Evolutionary conservation across 2,113 vertebrate genomes (phyloP).

Genomic region (Phrynosoma platyrhinos): DNA sequence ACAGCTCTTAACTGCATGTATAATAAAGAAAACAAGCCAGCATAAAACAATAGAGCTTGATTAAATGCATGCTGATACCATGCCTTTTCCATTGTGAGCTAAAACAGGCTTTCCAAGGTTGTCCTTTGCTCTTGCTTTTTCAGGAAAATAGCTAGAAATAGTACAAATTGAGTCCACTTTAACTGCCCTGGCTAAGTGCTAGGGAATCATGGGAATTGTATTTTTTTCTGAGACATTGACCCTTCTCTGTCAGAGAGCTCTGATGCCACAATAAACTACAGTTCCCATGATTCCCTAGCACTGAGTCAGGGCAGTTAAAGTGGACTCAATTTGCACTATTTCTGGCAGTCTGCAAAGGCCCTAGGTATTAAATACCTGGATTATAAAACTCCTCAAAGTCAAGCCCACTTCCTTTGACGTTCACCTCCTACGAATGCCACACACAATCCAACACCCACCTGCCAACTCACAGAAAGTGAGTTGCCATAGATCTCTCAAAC

Average conservation of each 20-base stretch:
- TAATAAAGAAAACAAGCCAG: not conserved
- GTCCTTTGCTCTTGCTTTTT: slow-evolving; percentile 56
- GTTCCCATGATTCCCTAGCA: too few species aligned
- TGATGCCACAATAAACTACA: too few species aligned
- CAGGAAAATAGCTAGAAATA: slow-evolving; percentile 56
- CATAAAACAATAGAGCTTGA: not conserved
- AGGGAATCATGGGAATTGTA: too few species aligned
- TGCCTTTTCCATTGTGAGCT: too few species aligned
- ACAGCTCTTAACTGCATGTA: slow-evolving; percentile 12
- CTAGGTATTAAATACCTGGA: slow-evolving; percentile 64
- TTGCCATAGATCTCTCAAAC: slow-evolving; percentile 26
- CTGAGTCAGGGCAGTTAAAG: too few species aligned
- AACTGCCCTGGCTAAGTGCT: too few species aligned
- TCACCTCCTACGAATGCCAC: slow-evolving; percentile 60
- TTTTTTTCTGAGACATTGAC: too few species aligned
- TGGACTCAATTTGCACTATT: too few species aligned
- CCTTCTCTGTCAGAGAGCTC: too few species aligned
- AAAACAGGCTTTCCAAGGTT: too few species aligned
- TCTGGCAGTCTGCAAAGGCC: too few species aligned
- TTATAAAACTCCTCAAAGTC: slow-evolving; percentile 51
- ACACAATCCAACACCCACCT: slow-evolving; percentile 61
- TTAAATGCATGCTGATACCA: accelerated
- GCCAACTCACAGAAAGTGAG: slow-evolving; percentile 47
- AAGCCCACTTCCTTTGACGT: slow-evolving; percentile 67
- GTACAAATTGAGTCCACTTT: too few species aligned